phyloP scores from a whole-genome alignment of 64 coral and sea anemone genomes.

The Stichodactyla helianthus region DNA sequence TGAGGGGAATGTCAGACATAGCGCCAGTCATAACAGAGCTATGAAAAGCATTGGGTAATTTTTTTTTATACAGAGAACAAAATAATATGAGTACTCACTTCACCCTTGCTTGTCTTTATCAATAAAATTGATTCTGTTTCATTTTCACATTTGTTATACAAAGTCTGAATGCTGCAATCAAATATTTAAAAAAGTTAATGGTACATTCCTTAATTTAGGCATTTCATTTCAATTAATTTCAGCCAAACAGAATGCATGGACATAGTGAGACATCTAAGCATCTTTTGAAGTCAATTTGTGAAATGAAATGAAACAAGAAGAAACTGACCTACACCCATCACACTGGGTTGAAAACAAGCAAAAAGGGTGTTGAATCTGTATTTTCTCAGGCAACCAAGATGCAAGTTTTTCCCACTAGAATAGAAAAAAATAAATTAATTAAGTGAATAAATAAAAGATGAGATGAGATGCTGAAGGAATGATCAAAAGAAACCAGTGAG shows the following conservation, averaged over 20 bases:
- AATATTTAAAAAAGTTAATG: background rate
- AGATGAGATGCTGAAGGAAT: background rate
- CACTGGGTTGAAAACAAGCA: constrained; percentile 78
- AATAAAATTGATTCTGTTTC: constrained; percentile 71
- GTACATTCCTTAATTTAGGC: background rate
- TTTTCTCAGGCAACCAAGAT: constrained; percentile 67
- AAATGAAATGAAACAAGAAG: background rate
- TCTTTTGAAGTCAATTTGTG: too few relatives aligned
- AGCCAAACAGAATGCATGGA: too few relatives aligned
- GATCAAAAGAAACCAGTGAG: too few relatives aligned
- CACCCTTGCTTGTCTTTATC: constrained; percentile 57
- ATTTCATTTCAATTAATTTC: too few relatives aligned
- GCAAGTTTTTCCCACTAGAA: constrained; percentile 69
- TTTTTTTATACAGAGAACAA: background rate
- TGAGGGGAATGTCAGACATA: too few relatives aligned
- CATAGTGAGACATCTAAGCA: too few relatives aligned
- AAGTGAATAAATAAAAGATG: background rate
- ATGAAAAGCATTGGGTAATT: background rate
- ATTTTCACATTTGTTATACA: constrained; percentile 66
- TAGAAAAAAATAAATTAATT: background rate
- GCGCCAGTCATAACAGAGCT: background rate
- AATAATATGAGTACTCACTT: constrained; percentile 4
- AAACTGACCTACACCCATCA: constrained; percentile 74
- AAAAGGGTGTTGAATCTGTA: constrained; percentile 64
- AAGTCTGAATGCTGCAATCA: constrained; percentile 43